A percentile compares a stretch with the other conserved stretches of the same genome.
Evolutionary conservation across 2,888 invertebrate species (phyloP).

Genomic region (Hoplodrina blanda): DNA sequence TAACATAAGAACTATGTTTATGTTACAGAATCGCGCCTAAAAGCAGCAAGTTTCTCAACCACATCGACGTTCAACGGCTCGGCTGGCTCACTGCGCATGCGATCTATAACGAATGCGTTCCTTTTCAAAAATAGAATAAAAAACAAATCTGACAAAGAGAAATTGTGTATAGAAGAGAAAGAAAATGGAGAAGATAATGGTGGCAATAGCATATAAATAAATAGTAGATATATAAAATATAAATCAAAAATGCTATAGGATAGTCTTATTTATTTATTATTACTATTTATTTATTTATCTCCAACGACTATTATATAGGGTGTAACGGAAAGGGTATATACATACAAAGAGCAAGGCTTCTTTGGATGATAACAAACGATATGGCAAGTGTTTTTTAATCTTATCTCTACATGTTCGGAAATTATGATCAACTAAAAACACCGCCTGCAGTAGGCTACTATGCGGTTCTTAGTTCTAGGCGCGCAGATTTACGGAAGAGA

Average conservation of each 20-base stretch:
- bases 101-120: conserved; percentile 83
- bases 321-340: too few relatives aligned
- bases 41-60: conserved; percentile 82
- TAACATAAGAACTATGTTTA: conserved; percentile 26
- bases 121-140: conserved; percentile 77
- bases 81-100: conserved; percentile 76
- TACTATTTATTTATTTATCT: too few relatives aligned
- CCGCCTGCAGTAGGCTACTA: too few relatives aligned
- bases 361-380: too few relatives aligned
- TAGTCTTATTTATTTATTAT: too few relatives aligned
- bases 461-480: too few relatives aligned
- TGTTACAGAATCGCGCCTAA: conserved; percentile 70
- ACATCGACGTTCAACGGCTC: conserved; percentile 49
- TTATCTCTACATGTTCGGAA: too few relatives aligned
- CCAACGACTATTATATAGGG: too few relatives aligned
- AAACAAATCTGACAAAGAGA: conserved; percentile 72
- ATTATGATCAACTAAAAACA: too few relatives aligned
- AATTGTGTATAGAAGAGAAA: conserved; percentile 64
- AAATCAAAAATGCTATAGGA: neutral
- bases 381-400: too few relatives aligned
- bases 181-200: conserved; percentile 71
- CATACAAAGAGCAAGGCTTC: too few relatives aligned
- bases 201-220: neutral
- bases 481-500: too few relatives aligned
- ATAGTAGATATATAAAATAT: neutral